These are phyloP conservation scores for Caenorhabditis latens DNA, from an alignment of 1,140 invertebrate genomes.

Conservation along the genomic window DNA sequence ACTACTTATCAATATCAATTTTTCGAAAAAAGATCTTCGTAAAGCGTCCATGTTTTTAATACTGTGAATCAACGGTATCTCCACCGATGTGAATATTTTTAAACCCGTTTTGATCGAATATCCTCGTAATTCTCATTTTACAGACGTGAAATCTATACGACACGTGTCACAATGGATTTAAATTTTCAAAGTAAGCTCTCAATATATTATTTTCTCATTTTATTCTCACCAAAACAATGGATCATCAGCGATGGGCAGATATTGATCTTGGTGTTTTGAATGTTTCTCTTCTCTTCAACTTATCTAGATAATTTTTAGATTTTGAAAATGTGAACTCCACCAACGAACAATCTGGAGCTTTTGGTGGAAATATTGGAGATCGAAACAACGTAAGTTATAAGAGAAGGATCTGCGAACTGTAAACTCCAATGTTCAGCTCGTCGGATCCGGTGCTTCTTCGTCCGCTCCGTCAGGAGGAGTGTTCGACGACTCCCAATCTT, in stretches of 20 bases:
- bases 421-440: constrained; percentile 45
- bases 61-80: neutral
- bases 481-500: constrained; percentile 9
- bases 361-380: constrained; percentile 58
- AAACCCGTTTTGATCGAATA: too few species aligned
- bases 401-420: neutral
- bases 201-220: neutral
- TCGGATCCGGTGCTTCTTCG: constrained; percentile 17
- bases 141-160: neutral
- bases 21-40: neutral
- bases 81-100: neutral
- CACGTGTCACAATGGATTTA: constrained; percentile 58
- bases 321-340: constrained; percentile 62
- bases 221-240: neutral
- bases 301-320: neutral
- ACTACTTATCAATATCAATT: constrained; percentile 19
- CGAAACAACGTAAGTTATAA: neutral
- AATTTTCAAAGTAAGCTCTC: constrained; percentile 66
- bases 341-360: constrained; percentile 52
- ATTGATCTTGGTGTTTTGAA: constrained; percentile 9
- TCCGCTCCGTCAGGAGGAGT: constrained; percentile 8
- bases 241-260: neutral
- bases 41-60: neutral
- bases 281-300: neutral
- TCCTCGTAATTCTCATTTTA: too few species aligned